Conservation (phyloP, 92 coral and sea anemone species). For the Palythoa caribaeorum region DNA sequence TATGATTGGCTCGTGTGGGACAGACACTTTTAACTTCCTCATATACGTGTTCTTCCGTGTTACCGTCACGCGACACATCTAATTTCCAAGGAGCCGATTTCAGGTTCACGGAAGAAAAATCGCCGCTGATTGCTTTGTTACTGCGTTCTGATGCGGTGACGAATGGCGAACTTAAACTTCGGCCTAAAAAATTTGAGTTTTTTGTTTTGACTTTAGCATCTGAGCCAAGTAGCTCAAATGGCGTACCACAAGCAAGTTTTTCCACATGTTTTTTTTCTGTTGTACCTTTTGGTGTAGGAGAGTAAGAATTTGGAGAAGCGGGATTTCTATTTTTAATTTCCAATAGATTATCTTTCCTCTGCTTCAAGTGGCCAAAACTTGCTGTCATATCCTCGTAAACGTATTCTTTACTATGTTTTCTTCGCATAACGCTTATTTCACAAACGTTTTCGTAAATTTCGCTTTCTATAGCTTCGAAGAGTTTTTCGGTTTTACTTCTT, state of each 20-base stretch:
- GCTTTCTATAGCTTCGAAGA: constrained; percentile 19
- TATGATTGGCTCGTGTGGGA: neutral
- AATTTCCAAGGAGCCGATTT: neutral
- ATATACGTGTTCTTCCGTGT: constrained; percentile 5
- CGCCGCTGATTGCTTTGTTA: neutral
- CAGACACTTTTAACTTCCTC: neutral
- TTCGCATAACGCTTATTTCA: neutral
- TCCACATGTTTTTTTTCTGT: neutral
- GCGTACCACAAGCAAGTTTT: neutral
- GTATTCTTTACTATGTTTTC: neutral
- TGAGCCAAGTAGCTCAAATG: neutral
- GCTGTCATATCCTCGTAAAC: constrained; percentile 22
- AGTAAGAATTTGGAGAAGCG: constrained; percentile 19
- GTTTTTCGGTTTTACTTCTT: neutral
- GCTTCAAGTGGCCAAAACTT: neutral
- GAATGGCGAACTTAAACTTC: neutral
- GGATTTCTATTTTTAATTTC: neutral
- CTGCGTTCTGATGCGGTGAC: neutral
- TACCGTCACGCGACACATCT: neutral
- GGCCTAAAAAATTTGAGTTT: neutral
- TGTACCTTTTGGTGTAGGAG: constrained; percentile 2
- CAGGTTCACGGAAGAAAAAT: neutral
- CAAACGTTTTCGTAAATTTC: constrained; percentile 22
- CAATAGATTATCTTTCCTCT: neutral
- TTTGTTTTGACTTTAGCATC: neutral